A percentile compares a stretch with the other conserved stretches of the same genome.
phyloP scores from a whole-genome alignment of 2,797 vertebrate genomes.

The Gymnopithys bicolor region DNA sequence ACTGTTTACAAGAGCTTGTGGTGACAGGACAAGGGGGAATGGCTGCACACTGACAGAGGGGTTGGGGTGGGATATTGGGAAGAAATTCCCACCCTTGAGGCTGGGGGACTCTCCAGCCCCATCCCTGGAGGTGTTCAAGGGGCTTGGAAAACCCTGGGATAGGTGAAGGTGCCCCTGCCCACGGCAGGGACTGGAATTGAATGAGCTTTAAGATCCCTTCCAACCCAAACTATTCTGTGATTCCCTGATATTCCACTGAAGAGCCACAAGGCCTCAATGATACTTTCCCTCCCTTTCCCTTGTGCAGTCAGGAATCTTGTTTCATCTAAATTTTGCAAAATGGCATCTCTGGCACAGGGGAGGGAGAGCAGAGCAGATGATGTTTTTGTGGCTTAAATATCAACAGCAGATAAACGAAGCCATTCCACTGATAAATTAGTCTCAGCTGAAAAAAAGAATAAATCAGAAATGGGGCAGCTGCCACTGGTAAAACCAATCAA shows the following conservation, averaged over 20 bases:
- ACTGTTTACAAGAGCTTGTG: neutral
- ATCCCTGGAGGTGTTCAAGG: neutral
- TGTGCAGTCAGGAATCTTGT: neutral
- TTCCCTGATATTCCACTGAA: neutral
- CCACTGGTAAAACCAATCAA: neutral
- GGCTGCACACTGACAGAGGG: neutral
- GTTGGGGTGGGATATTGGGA: neutral
- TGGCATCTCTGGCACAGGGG: neutral
- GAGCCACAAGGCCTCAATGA: neutral
- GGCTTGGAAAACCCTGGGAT: neutral
- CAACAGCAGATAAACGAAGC: neutral
- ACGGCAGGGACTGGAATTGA: neutral
- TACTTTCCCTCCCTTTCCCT: neutral
- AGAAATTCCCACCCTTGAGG: neutral
- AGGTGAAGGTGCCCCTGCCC: neutral
- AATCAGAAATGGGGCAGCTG: neutral
- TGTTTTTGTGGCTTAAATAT: neutral
- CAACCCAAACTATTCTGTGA: neutral
- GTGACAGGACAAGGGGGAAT: neutral
- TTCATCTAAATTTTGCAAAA: neutral
- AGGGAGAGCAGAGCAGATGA: neutral
- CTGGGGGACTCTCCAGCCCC: neutral
- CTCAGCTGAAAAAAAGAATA: neutral
- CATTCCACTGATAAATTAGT: neutral
- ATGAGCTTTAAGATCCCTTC: neutral